A percentile compares a stretch with the other conserved stretches of the same genome.
These are phyloP conservation scores for Atta texana DNA, from an alignment of 1,140 invertebrate species.

Conservation along the genomic window DNA sequence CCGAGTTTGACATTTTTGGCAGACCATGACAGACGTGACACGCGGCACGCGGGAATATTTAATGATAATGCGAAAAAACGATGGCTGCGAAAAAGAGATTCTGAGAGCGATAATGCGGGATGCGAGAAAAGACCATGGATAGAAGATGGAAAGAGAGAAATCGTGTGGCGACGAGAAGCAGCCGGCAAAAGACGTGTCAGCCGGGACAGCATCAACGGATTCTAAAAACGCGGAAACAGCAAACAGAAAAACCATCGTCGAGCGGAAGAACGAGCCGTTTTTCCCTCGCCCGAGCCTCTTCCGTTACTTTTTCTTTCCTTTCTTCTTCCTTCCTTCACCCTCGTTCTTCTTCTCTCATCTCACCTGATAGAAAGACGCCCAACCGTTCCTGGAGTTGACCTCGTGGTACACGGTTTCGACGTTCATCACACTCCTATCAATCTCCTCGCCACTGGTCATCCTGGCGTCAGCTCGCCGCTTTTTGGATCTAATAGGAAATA, in stretches of 20 bases:
- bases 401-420: constrained; percentile 90
- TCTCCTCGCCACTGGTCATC: constrained; percentile 70
- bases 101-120: constrained; percentile 19
- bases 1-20: neutral
- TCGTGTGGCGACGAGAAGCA: neutral
- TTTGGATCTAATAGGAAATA: constrained; percentile 42
- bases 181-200: constrained; percentile 33
- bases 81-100: neutral
- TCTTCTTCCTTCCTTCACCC: neutral
- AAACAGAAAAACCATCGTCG: constrained; percentile 28
- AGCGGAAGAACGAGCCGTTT: constrained; percentile 25
- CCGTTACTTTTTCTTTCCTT: neutral
- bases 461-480: constrained; percentile 66
- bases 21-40: neutral
- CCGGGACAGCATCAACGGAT: neutral
- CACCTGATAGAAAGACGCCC: constrained; percentile 90
- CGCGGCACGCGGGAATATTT: neutral
- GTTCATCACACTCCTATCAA: constrained; percentile 80
- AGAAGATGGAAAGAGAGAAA: neutral
- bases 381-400: constrained; percentile 88
- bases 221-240: constrained; percentile 24
- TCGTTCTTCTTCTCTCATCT: constrained; percentile 4
- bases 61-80: neutral
- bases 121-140: neutral
- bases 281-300: neutral